phyloP scores from a whole-genome alignment of 2,113 vertebrate genomes.

The Oryzias woworae region DNA sequence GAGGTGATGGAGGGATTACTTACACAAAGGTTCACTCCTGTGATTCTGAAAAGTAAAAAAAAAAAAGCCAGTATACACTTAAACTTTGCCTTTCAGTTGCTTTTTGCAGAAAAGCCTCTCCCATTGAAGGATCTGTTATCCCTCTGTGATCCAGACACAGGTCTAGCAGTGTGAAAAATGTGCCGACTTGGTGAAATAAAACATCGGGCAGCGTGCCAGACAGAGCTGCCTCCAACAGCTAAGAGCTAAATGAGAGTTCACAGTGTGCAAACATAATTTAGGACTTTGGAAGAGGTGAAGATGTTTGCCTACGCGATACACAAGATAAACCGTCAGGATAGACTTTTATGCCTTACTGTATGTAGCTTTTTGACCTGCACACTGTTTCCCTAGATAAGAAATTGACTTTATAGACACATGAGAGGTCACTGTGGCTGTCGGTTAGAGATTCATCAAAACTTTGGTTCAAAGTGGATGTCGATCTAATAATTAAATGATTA shows the following conservation, averaged over 20 bases:
- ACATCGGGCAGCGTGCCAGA: conserved; percentile 65
- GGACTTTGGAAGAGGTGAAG: conserved; percentile 54
- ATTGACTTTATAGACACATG: conserved; percentile 8
- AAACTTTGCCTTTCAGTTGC: conserved; percentile 30
- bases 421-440: conserved; percentile 33
- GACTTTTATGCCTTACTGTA: conserved; percentile 9
- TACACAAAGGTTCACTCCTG: conserved; percentile 1
- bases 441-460: not conserved
- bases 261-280: conserved; percentile 61
- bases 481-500: too few relatives aligned
- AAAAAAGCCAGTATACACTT: conserved; percentile 25
- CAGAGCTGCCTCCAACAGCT: conserved; percentile 58
- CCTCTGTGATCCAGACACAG: conserved; percentile 36
- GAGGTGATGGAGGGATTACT: not conserved
- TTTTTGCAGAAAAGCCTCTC: conserved; percentile 13
- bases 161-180: conserved; percentile 60
- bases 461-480: too few relatives aligned
- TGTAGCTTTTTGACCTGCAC: conserved; percentile 21
- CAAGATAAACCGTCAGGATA: conserved; percentile 38
- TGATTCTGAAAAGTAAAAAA: not conserved
- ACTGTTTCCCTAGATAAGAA: conserved; percentile 33
- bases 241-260: conserved; percentile 67
- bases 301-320: conserved; percentile 34
- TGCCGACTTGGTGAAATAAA: conserved; percentile 63
- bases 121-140: conserved; percentile 39